A percentile compares a stretch with the other conserved stretches of the same genome.
These are phyloP conservation scores for Diorhabda sublineata DNA, from an alignment of 1,140 invertebrate genomes.

Conservation along the genomic window DNA sequence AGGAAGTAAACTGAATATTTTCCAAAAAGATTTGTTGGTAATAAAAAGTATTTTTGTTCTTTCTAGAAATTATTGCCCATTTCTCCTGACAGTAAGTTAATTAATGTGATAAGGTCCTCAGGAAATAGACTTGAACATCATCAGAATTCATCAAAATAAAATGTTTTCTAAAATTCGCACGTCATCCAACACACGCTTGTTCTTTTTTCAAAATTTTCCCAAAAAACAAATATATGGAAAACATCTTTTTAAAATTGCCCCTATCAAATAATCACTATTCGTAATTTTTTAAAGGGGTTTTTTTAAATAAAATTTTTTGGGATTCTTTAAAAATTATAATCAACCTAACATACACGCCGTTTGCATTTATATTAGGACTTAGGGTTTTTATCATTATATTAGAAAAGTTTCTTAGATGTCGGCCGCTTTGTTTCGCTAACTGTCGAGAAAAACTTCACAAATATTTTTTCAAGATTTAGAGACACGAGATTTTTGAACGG, in stretches of 20 bases:
- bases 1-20: too few species aligned
- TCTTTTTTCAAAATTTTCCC: neutral
- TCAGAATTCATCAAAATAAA: slow-evolving; percentile 35
- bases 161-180: slow-evolving; percentile 24
- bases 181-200: neutral
- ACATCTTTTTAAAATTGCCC: too few species aligned
- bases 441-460: neutral
- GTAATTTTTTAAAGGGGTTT: too few species aligned
- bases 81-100: slow-evolving; percentile 32
- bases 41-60: neutral
- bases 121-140: slow-evolving; percentile 43
- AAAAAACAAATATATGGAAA: neutral
- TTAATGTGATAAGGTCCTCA: slow-evolving; percentile 44
- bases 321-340: too few species aligned
- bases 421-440: neutral
- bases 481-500: too few species aligned
- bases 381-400: slow-evolving; percentile 19
- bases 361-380: slow-evolving; percentile 29
- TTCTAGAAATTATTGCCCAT: neutral
- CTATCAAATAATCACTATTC: too few species aligned
- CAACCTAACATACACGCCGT: neutral
- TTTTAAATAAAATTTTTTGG: too few species aligned
- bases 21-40: neutral
- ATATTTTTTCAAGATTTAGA: neutral
- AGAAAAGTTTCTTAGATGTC: slow-evolving; percentile 12